Evolutionary conservation across 2,888 invertebrate genomes (phyloP), one percentile per base, ranked within the genome.

Genomic region (Polyommatus iphigenia): DNA sequence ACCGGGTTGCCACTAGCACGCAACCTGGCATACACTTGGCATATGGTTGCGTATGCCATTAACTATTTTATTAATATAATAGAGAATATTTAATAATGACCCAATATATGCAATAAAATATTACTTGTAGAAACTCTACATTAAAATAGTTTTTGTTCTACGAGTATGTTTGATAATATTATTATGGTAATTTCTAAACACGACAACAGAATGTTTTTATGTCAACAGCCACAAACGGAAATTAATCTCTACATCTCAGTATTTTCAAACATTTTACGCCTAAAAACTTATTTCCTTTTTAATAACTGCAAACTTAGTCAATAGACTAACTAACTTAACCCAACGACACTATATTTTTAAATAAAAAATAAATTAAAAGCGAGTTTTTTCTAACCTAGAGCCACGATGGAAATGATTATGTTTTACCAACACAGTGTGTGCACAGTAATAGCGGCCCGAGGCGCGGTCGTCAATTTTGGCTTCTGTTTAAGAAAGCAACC

Each of bases 401-500:
- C 62, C 24, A 75, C 76, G 83, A 80, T 85, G 85, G 82, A 83
- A 82, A 85, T 84, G 78, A 80, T 81, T 83, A 84, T 85, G 84
- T 85, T 85, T 83, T 84, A 83, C 83, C 82, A 80, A 81, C 85
- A 84, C 80, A 85, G 87, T 88, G 87, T 85, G 83, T 87, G 83
- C 84, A 84, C 84, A 85, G 87, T 88, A 86, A 86, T 86, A 84
- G 83, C 80, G 80, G 90, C 93, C 92, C 78, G 84, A 78, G 92
- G 93, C 88, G 85, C 90, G 88, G 90, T 89, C 89, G 89, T 89
- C 86, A 87, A 87, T 91, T 91, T 90, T 85, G 89, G 93, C 93
- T 93, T 91, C 93, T 92, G 93, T 93, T 89, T 91, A 89, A 88
- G 84, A 90, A 90, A 88, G 88, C 87, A 85, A 87, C 89, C 86